These are phyloP conservation scores for Phenganax stokvisi DNA, from an alignment of 92 coral and sea anemone genomes.

Conservation along the genomic window DNA sequence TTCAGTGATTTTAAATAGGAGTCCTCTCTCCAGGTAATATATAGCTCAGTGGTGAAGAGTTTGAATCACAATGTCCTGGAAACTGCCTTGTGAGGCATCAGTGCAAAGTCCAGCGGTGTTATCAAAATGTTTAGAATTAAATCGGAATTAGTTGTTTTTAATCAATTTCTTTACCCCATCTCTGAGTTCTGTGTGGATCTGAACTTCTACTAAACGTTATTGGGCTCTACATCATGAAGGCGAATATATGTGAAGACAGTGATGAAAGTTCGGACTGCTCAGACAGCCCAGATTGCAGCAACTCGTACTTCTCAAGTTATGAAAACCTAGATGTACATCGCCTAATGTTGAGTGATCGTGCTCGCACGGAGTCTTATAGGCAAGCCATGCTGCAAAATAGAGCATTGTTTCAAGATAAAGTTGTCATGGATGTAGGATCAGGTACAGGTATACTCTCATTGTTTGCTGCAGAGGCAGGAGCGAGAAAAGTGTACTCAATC, in stretches of 20 bases:
- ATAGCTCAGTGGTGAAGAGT: too few species aligned
- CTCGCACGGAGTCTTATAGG: constrained; percentile 31
- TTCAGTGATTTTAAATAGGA: too few species aligned
- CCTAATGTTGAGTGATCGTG: constrained; percentile 32
- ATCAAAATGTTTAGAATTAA: too few species aligned
- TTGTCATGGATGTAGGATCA: constrained; percentile 40
- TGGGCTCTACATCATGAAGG: background rate
- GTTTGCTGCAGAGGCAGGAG: constrained; percentile 43
- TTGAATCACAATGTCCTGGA: too few species aligned
- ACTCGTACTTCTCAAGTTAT: constrained; percentile 28
- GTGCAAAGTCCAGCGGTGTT: too few species aligned
- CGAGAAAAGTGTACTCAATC: constrained; percentile 27
- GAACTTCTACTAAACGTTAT: too few species aligned
- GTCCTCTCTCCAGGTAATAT: too few species aligned
- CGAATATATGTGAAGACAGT: background rate
- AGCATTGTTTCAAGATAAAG: constrained; percentile 28
- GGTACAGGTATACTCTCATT: constrained; percentile 35
- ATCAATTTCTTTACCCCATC: too few species aligned
- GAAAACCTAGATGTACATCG: constrained; percentile 41
- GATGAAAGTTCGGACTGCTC: constrained; percentile 14
- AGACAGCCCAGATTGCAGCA: background rate
- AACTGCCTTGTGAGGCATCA: too few species aligned
- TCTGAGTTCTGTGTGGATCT: too few species aligned
- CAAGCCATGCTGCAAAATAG: constrained; percentile 26
- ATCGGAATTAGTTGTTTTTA: too few species aligned